Base-by-base conservation (phyloP, 1,140 invertebrate species). In the Antheraea pernyi region DNA sequence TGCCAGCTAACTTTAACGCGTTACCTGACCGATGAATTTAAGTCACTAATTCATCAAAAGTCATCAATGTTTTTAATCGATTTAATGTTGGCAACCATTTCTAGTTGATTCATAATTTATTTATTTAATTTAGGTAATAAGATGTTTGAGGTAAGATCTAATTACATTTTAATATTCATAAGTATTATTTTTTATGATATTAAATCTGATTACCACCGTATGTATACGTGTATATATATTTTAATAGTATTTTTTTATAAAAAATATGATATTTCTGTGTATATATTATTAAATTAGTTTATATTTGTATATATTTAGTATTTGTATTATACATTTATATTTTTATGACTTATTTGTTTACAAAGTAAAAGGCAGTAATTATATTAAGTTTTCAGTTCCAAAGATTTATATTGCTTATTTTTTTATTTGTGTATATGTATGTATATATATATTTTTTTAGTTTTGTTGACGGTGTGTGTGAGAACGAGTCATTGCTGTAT, bases 41-140 rank as follows among this genome's bases (percentile, higher is more conserved):
- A 30, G 22, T 30, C 22, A 30, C 4, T 30, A 30, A 30, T 30
- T 30, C 22, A 30, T 30, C 22, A 30, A 30, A 30, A 30, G 1
- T 30, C 22, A 30, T 30, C 22, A 30, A 30, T 2, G 22, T 30
- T 30, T 30, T 30, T 30, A 30, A 30, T 30, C 22, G 22, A 30
- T 30, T 30, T 30, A 30, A 4, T 30, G 22, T 30, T 30, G 22
- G 22, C 22, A 4, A 30, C 22, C 13, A 13, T 53, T 53, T 58
- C 11, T 64, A 16, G 37, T 65, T 42, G 59, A 62, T 73, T 66
- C 70, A 63, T 73, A 62, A 73, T 69, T 73, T 63, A 73, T 67
- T 73, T 73, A 74, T 70, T 74, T 70, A 70, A 70, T 70, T 18
- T 68, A 65, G 69, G 19, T 68, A 64, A 18, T 67, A 67, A 67